phyloP scores from a whole-genome alignment of 2,113 vertebrate genomes.

The Anhinga rufa region DNA sequence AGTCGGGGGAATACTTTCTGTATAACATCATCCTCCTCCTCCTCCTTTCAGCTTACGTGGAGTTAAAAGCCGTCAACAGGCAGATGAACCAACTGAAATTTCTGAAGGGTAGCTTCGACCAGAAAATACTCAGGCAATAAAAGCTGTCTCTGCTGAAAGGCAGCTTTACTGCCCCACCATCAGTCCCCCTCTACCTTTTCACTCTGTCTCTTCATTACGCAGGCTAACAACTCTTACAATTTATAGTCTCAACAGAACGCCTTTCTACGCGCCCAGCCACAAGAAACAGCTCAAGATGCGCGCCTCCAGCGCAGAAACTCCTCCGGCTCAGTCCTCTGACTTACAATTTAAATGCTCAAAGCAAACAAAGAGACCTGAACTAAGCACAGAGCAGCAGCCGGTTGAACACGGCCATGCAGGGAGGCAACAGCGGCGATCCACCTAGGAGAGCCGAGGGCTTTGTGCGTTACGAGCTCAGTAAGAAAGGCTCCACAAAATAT shows the following conservation, averaged over 20 bases:
- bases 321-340: neutral
- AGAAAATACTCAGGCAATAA: neutral
- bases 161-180: neutral
- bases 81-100: neutral
- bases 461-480: neutral
- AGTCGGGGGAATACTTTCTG: neutral
- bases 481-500: neutral
- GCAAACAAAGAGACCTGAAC: neutral
- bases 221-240: neutral
- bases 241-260: neutral
- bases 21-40: neutral
- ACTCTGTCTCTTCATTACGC: neutral
- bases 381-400: neutral
- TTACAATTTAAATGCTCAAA: neutral
- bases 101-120: neutral
- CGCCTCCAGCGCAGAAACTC: rapidly evolving
- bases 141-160: neutral
- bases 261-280: neutral
- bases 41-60: neutral
- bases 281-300: neutral
- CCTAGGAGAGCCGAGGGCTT: neutral
- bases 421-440: neutral
- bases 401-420: neutral
- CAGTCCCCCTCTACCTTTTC: neutral
- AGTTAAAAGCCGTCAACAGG: neutral